Evolutionary conservation across 1,140 invertebrate species (phyloP), one percentile per base, ranked within the genome.

Genomic region (Brachionus manjavacas): DNA sequence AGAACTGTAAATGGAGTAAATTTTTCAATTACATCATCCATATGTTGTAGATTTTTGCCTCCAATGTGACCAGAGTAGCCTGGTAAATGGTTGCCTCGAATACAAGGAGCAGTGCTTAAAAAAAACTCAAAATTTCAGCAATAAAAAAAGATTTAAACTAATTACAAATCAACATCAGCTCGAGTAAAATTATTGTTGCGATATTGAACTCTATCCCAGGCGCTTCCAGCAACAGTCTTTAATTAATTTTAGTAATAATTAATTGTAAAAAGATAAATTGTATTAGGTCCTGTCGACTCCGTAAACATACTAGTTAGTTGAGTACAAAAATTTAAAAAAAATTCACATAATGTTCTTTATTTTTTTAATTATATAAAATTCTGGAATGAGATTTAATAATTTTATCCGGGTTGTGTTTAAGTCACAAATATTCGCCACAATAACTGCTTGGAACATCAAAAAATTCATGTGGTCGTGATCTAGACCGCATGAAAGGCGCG

Each of bases 181-280:
- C 72, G n/a, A 23, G 9, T 49, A 28, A 76, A 76, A 28, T 76
- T 76, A 20, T 43, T 25, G 25, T 49, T 28, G 4, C 72, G 41
- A 43, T 81, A 64, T 68, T 81, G 79, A 41, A 64, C 35, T 64
- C 79, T 39, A 11, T 81, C 79, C 79, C 79, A 81, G 31, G 79
- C 41, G 6, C 31, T 43, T 41, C 79, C 79, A 49, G 72, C 43
- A n/a, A 76, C 43, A 76, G 41, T 76, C 72, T 76, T n/a, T 43
- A 14, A 28, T n/a, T 11, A 70, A 31, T 28, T 70, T 70, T 35
- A 35, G 31, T 35, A 35, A 35, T 35, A 0, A 7, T 35, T 35
- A 35, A 35, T 35, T 35, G 0, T 35, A 6, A 6, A 35, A 35
- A 35, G 31, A 35, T 35, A 35, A 35, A 28, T 28, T 28, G 28